These are phyloP conservation scores for Malurus alboscapulatus DNA, from an alignment of 2,113 vertebrate species.

Conservation along the genomic window DNA sequence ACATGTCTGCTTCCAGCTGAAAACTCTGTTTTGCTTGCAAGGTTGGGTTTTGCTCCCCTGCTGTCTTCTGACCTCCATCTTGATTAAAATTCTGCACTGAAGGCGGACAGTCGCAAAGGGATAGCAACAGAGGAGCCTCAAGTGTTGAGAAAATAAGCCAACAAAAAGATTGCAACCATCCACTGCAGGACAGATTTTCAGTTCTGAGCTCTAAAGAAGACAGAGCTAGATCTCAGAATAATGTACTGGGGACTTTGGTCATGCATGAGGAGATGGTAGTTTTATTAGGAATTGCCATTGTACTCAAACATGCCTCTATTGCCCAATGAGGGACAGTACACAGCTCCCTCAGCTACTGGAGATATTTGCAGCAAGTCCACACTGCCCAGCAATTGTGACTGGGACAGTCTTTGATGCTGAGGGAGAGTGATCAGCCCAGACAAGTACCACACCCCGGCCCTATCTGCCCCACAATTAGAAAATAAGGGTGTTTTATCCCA, in stretches of 20 bases:
- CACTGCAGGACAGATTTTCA: neutral
- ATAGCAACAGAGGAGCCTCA: neutral
- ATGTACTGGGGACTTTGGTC: neutral
- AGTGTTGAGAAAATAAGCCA: neutral
- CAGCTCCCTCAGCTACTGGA: neutral
- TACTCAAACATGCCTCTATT: neutral
- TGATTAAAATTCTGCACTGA: neutral
- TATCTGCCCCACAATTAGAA: neutral
- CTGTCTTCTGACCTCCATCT: constrained; percentile 7
- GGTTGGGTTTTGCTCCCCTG: neutral
- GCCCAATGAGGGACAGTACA: neutral
- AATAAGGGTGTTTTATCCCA: neutral
- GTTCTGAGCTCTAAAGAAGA: neutral
- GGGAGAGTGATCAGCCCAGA: neutral
- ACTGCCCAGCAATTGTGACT: neutral
- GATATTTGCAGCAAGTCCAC: neutral
- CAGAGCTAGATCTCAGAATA: neutral
- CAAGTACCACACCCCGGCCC: neutral
- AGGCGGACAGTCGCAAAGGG: neutral
- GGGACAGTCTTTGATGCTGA: neutral
- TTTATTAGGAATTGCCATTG: neutral
- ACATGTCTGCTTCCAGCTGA: neutral
- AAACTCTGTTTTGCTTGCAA: neutral
- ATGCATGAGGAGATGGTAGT: neutral
- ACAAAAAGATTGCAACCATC: neutral